These are phyloP conservation scores for Onchidella celtica DNA, from an alignment of 2,888 invertebrate species.

Conservation along the genomic window DNA sequence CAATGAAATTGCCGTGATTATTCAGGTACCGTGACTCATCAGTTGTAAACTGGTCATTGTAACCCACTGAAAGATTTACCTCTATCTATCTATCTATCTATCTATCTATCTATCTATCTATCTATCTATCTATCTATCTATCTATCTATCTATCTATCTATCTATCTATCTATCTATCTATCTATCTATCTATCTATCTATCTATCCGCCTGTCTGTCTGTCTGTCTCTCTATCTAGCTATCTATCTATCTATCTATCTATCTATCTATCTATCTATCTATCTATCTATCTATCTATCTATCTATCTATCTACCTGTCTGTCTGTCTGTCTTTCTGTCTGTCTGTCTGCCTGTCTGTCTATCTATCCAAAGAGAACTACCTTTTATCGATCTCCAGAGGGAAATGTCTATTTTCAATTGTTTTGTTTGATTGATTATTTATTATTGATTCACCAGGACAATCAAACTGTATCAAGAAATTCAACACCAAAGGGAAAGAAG, in stretches of 20 bases:
- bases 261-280: not conserved
- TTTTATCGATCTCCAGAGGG: too few relatives aligned
- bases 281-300: not conserved
- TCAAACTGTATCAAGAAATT: too few relatives aligned
- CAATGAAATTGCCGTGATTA: too few relatives aligned
- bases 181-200: not conserved
- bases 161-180: not conserved
- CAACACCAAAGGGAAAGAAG: too few relatives aligned
- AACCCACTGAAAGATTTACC: not conserved
- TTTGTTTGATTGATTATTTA: too few relatives aligned
- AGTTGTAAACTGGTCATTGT: too few relatives aligned
- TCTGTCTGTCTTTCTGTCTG: not conserved
- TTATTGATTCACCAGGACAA: too few relatives aligned
- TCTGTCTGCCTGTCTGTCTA: slow-evolving; percentile 14
- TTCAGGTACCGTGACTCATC: too few relatives aligned
- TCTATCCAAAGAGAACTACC: not conserved
- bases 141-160: not conserved
- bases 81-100: not conserved
- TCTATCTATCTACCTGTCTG: not conserved
- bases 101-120: slow-evolving; percentile 14
- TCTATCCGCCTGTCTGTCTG: not conserved
- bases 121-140: slow-evolving; percentile 12
- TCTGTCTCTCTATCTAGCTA: not conserved
- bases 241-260: not conserved
- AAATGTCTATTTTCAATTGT: too few relatives aligned